These are phyloP conservation scores for Erpobdella octoculata DNA, from an alignment of 2,888 invertebrate species.

Conservation along the genomic window DNA sequence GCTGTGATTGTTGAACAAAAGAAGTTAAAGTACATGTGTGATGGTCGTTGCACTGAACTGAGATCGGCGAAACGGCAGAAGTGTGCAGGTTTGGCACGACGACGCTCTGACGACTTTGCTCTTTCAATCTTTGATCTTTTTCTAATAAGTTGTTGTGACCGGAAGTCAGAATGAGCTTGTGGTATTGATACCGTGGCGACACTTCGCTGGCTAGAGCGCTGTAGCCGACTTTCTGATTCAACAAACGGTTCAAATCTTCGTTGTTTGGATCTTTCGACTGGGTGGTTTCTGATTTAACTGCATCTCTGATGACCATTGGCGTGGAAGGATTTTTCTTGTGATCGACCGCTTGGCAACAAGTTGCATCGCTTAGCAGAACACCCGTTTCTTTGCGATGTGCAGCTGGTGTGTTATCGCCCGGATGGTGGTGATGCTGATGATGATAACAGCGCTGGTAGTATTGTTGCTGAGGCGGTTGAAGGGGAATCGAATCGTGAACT, in stretches of 20 bases:
- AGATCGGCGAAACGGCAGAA: too few species aligned
- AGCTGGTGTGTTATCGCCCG: neutral
- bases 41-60: too few species aligned
- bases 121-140: too few species aligned
- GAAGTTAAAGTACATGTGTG: too few species aligned
- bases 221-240: neutral
- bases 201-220: too few species aligned
- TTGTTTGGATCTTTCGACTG: neutral
- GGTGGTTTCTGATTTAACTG: neutral
- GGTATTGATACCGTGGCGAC: too few species aligned
- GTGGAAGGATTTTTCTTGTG: neutral
- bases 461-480: neutral
- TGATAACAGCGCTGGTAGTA: neutral
- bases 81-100: neutral
- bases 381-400: neutral
- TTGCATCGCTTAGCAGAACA: neutral
- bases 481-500: neutral
- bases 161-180: neutral
- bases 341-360: neutral
- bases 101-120: too few species aligned
- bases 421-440: neutral
- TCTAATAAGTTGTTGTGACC: too few species aligned
- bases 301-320: constrained; percentile 1
- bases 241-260: neutral
- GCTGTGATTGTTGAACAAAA: too few species aligned